Base-by-base conservation (phyloP, 2,797 vertebrate species). In the Syndactyla subalaris region DNA sequence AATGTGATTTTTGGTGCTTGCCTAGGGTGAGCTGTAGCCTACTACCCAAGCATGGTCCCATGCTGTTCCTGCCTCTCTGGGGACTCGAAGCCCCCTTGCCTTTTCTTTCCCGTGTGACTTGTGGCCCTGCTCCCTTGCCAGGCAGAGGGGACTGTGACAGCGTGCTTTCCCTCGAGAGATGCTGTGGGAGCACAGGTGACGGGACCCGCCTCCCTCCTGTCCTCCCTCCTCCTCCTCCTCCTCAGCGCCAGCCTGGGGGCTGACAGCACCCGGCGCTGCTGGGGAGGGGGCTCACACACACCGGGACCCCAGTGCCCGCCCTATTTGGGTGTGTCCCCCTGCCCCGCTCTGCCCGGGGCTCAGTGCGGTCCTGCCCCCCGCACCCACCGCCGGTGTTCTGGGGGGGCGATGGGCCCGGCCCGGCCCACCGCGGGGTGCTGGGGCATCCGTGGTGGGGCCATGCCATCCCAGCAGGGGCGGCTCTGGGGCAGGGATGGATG, bases 1-100 rank as follows among this genome's bases (percentile, higher is more conserved):
- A 19, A n/a, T 5, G 10, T 9, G 24, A 11, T 7, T 20, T 57
- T 17, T n/a, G 12, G 24, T 10, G 43, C 27, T 66, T 18, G 23
- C 19, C 18, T 5, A 13, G 45, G 30, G 9, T 19, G 38, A 52
- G 20, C 1, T 6, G 19, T 5, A 29, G 10, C 24, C 14, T 14
- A 1, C 20, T 5, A 13, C 19, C 12, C 22, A 13, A 17, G 14
- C 1, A 2, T 0, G 26, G 21, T 32, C 27, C 5, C 11, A 0
- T 3, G 26, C 7, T 77, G 39, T 29, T 62, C 18, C 7, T 36
- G 51, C 34, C 23, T 22, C 46, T 36, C 20, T 0, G 1, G 19
- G 12, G 9, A 13, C 8, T 12, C 17, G 12, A 41, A 48, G 45
- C 7, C 13, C 9, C 29, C 39, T 38, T 22, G 17, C 14, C 10